Conservation (phyloP, 2,797 vertebrate species). For the Corythornis leucogaster region DNA sequence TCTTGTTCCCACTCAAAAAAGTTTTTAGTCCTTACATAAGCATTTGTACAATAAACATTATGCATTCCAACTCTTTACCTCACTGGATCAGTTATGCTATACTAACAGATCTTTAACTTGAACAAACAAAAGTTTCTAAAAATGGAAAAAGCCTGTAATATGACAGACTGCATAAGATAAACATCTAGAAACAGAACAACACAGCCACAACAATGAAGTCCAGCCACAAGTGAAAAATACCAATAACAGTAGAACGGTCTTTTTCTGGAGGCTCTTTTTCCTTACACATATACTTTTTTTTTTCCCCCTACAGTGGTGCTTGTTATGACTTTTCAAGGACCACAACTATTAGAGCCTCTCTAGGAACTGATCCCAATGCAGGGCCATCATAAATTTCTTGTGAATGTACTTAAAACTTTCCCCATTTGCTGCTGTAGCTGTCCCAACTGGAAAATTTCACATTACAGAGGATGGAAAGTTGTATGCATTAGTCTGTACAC, state of each 20-base stretch:
- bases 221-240: neutral
- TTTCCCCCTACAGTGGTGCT: neutral
- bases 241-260: neutral
- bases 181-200: neutral
- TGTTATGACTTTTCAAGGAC: neutral
- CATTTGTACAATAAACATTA: neutral
- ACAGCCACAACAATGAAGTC: neutral
- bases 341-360: neutral
- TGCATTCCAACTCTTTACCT: neutral
- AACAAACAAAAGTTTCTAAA: neutral
- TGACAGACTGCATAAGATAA: neutral
- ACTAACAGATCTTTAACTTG: neutral
- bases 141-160: neutral
- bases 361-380: neutral
- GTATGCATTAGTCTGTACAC: neutral
- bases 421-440: neutral
- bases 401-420: neutral
- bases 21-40: neutral
- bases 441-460: neutral
- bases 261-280: slow-evolving; percentile 20
- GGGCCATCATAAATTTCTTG: neutral
- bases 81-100: neutral
- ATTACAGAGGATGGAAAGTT: neutral
- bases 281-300: neutral
- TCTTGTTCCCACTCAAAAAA: slow-evolving; percentile 8